Conservation (phyloP, 1,140 invertebrate genomes). For the Agraylea sexmaculata region DNA sequence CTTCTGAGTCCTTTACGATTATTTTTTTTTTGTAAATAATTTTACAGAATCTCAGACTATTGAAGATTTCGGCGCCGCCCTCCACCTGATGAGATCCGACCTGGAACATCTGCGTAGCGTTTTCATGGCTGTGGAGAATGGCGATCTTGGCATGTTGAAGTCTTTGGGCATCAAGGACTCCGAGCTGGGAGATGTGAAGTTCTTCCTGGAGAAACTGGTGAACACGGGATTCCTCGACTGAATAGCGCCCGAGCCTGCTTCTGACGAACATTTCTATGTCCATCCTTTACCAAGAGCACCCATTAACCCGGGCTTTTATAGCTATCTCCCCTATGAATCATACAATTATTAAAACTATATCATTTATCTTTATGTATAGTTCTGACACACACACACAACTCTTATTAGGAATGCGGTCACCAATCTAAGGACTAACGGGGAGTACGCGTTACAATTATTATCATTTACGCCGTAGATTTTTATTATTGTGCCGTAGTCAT, state of each 20-base stretch:
- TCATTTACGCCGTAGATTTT: background rate
- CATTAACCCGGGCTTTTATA: conserved; percentile 48
- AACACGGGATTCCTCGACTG: conserved; percentile 94
- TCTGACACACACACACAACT: no score
- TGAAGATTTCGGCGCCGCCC: conserved; percentile 79
- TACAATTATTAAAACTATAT: conserved; percentile 19
- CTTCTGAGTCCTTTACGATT: no score
- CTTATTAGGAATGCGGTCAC: no score
- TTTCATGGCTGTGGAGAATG: conserved; percentile 94
- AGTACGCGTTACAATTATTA: conserved; percentile 4
- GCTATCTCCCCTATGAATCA: conserved; percentile 42
- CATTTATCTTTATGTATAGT: no score
- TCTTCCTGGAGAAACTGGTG: conserved; percentile 92
- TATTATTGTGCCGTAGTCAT: background rate
- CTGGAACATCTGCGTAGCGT: conserved; percentile 85
- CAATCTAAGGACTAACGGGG: no score
- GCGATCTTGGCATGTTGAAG: conserved; percentile 86
- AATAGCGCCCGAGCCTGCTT: conserved; percentile 56
- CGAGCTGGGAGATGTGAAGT: conserved; percentile 92
- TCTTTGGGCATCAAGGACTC: conserved; percentile 90
- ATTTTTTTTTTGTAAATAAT: no score
- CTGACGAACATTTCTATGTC: conserved; percentile 48
- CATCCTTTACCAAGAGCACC: conserved; percentile 37
- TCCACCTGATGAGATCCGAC: conserved; percentile 77
- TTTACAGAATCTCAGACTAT: conserved; percentile 88